Base-by-base conservation (phyloP, 2,113 vertebrate genomes). In the Aleadryas rufinucha region DNA sequence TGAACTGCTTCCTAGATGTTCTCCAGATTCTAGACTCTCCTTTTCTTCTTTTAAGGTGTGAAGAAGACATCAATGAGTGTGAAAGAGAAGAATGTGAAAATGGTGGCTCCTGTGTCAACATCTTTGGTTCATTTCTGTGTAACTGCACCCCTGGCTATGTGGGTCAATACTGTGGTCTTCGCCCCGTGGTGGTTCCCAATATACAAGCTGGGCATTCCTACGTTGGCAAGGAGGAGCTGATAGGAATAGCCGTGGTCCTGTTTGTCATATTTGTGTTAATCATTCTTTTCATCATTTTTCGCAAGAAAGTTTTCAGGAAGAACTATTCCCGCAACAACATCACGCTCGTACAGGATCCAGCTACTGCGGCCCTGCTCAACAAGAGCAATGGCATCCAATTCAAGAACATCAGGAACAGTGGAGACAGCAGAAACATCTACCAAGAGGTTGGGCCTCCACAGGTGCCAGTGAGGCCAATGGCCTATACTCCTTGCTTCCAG, bases 221-320 rank as follows among this genome's bases (percentile, higher is more conserved):
- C 2, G 98, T 99, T 10, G 99, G 99, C 37, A 99, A 99, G 88
- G 99, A 99, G 97, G 99, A 99, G 96, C 97, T 99, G 63, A 99
- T 99, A 17, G 99, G 99, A 76, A 99, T 99, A 57, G 98, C 99
- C 0, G 99, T 98, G 17, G 99, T 99, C 33, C 98, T 99, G 26
- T 98, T 99, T 30, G 98, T 99, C 96, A 99, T 99, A 90, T 97
- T 99, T 74, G 54, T 98, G 57, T 97, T 99, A 50, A 97, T 99
- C 2, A 35, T 99, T 61, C 98, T 99, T 53, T 99, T 99, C 83
- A 97, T 99, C 7, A 98, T 99, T n/a, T 99, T 99, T 83, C 98
- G 99, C 53, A 99, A 99, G 96, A 99, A 99, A 85, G 99, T 99
- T 45, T 99, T 99, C 98, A 98, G 98, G 82, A 99, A 99, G 96